phyloP scores from a whole-genome alignment of 2,113 vertebrate species.

The Nesogale talazaci region DNA sequence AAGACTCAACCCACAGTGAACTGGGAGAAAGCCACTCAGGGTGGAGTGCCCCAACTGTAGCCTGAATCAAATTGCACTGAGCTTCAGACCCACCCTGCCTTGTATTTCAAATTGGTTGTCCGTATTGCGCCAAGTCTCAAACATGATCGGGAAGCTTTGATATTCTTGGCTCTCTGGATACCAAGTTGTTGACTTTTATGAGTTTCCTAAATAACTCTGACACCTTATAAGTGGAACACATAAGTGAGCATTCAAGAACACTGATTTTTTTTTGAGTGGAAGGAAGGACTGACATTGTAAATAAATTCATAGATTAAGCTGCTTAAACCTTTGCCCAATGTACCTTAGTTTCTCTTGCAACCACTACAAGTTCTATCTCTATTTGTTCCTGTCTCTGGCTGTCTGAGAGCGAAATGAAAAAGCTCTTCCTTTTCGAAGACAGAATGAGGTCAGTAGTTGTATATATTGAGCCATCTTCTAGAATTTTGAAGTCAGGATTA shows the following conservation, averaged over 20 bases:
- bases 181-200: background rate
- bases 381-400: slow-evolving; percentile 69
- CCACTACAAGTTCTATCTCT: slow-evolving; percentile 85
- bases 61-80: background rate
- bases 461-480: slow-evolving; percentile 86
- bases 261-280: background rate
- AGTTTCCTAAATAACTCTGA: background rate
- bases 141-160: slow-evolving; percentile 23
- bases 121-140: slow-evolving; percentile 25
- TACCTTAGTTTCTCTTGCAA: slow-evolving; percentile 84
- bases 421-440: slow-evolving; percentile 82
- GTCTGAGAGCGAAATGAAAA: slow-evolving; percentile 85
- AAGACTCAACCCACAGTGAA: background rate
- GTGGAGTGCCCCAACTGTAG: background rate
- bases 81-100: background rate
- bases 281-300: background rate
- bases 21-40: background rate
- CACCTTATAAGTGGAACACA: background rate
- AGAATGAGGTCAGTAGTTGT: slow-evolving; percentile 82
- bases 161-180: background rate
- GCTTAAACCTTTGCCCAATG: background rate
- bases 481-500: slow-evolving; percentile 83
- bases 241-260: background rate
- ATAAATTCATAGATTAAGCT: background rate
- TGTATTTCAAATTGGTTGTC: background rate